Conservation (phyloP, 1,140 invertebrate genomes). For the Drosophila malerkotliana region DNA sequence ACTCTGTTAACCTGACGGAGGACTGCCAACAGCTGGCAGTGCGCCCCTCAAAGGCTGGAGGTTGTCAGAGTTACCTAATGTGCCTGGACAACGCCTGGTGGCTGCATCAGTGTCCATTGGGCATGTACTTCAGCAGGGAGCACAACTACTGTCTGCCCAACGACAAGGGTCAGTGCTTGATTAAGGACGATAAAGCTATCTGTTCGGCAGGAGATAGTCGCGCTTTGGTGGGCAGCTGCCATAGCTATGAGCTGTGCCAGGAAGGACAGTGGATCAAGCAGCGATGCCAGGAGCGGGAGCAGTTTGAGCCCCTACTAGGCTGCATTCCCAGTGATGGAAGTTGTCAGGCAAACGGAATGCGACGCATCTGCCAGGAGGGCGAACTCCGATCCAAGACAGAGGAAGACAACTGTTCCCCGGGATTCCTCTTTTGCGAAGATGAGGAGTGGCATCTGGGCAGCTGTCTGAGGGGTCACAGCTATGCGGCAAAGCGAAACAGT, state of each 20-base stretch:
- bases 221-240: conserved; percentile 56
- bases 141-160: conserved; percentile 75
- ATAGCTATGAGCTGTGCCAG: conserved; percentile 54
- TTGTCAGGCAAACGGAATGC: conserved; percentile 61
- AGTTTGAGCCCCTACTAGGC: conserved; percentile 57
- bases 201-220: conserved; percentile 42
- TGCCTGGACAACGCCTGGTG: conserved; percentile 77
- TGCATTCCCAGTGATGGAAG: conserved; percentile 60
- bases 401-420: conserved; percentile 47
- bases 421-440: conserved; percentile 63
- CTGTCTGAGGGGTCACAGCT: conserved; percentile 63
- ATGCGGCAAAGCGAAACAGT: not conserved
- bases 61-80: conserved; percentile 71
- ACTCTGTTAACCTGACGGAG: not conserved
- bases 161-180: conserved; percentile 39
- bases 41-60: conserved; percentile 30
- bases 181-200: not conserved
- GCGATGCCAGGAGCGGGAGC: conserved; percentile 33
- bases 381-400: conserved; percentile 34
- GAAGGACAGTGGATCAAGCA: conserved; percentile 38
- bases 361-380: conserved; percentile 45
- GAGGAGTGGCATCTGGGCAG: conserved; percentile 64
- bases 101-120: conserved; percentile 68
- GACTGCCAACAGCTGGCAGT: conserved; percentile 55
- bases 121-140: conserved; percentile 70